Base-by-base conservation (phyloP, 2,888 invertebrate species). In the Mystacides longicornis region DNA sequence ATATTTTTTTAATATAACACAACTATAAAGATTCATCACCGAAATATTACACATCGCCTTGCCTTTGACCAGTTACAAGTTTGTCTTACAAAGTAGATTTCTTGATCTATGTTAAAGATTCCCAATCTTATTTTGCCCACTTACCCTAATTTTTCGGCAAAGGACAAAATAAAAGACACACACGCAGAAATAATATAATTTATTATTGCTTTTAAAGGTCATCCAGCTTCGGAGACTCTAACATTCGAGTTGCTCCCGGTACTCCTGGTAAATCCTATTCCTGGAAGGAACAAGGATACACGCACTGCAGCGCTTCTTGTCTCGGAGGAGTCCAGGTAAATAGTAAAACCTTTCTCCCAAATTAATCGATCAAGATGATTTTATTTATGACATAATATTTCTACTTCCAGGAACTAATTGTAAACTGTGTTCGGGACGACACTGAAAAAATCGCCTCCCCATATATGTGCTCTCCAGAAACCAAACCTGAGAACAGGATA, bases 251-350 rank as follows among this genome's bases (percentile, higher is more conserved):
- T 7, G 86, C 85, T 0, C 83, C 87, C 0, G 86, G 86, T 1
- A 80, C 84, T 3, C 85, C 86, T 0, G 87, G 87, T 18, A 88
- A 89, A 63, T 87, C 89, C 0, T 92, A 91, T 69, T 87, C 89
- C 1, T 93, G 93, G 93, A 87, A 87, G 64, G 89, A 89, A 65
- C 86, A 87, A 64, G 93, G 93, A 0, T 94, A 90, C 65, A 92
- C 92, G 0, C 89, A 91, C 59, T 98, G 98, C 76, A 95, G 93
- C 65, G 93, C 93, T 0, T 91, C 93, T 7, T 98, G 97, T 67
- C 80, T 96, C 1, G 95, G 95, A 62, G 89, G 90, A 66, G 85
- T 84, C 2, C 81, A 76, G 73, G 76, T 77, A 65, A 60, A 5
- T 43, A 27, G 5, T 27, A 27, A 27, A 43, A 7, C 7, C 16